Conservation (phyloP, 2,888 invertebrate species). For the Nomada flava region DNA sequence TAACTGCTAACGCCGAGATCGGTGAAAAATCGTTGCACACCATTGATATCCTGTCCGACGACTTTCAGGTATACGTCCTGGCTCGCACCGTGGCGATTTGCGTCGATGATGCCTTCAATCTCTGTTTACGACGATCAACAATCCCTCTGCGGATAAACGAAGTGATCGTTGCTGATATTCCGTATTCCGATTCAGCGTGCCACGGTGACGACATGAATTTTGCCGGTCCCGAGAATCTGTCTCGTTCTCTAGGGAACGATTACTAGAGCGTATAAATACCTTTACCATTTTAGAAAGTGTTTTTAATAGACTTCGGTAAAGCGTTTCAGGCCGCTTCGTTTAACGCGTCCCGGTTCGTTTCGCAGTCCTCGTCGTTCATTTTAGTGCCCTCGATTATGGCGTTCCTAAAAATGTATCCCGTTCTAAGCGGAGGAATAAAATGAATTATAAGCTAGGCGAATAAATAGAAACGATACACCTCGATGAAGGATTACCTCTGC, state of each 20-base stretch:
- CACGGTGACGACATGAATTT: not conserved
- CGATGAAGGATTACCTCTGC: no score
- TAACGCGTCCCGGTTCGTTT: not conserved
- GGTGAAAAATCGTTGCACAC: not conserved
- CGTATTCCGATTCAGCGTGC: not conserved
- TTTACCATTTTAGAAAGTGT: conserved; percentile 19
- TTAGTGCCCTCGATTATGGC: no score
- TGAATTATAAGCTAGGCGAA: no score
- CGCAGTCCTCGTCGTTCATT: not conserved
- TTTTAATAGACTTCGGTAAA: conserved; percentile 15
- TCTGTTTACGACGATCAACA: conserved; percentile 7
- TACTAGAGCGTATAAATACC: conserved; percentile 36
- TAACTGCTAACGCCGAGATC: not conserved
- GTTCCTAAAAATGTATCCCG: no score
- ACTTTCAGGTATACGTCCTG: not conserved
- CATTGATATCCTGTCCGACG: not conserved
- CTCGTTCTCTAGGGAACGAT: conserved; percentile 14
- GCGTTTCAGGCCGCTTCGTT: not conserved
- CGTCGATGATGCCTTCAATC: conserved; percentile 3
- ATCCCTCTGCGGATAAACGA: not conserved
- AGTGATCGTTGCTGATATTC: conserved; percentile 2
- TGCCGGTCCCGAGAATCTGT: conserved; percentile 4
- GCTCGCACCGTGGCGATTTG: not conserved
- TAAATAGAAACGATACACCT: no score
- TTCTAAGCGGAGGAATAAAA: no score